Evolutionary conservation across 30 jellyfish, hydroid and myxozoan species (phyloP).

Genomic region (Phacellophora camtschatica): DNA sequence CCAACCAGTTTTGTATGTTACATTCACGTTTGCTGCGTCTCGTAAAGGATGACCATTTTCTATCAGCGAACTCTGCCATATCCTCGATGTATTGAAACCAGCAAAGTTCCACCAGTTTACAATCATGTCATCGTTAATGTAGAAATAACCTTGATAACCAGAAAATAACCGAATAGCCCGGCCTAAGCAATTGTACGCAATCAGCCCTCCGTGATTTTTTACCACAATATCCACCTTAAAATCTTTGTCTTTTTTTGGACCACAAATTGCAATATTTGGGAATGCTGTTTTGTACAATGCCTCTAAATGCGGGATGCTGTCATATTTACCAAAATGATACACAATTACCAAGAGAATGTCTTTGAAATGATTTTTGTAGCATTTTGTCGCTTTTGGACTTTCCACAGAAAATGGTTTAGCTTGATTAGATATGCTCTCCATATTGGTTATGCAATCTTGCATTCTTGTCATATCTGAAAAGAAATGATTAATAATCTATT

Average conservation of each 20-base stretch:
- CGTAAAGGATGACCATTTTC: conserved; percentile 63
- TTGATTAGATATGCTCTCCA: background rate
- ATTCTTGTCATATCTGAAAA: conserved; percentile 20
- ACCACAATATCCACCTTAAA: conserved; percentile 43
- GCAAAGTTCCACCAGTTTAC: conserved; percentile 89
- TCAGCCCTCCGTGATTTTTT: conserved; percentile 42
- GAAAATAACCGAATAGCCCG: conserved; percentile 68
- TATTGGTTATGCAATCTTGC: conserved; percentile 21
- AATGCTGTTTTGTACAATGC: conserved; percentile 64
- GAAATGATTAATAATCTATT: background rate
- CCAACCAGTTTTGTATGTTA: conserved; percentile 55
- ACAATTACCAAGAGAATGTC: conserved; percentile 70
- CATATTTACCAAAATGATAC: conserved; percentile 58
- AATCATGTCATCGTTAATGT: conserved; percentile 81
- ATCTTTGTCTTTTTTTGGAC: conserved; percentile 50
- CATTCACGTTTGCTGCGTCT: background rate
- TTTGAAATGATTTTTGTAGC: conserved; percentile 48
- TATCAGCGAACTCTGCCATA: conserved; percentile 83
- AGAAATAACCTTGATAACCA: conserved; percentile 69
- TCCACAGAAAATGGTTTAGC: background rate
- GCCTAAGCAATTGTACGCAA: conserved; percentile 75
- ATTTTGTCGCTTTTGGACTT: background rate
- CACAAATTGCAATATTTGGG: conserved; percentile 77
- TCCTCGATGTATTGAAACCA: conserved; percentile 41
- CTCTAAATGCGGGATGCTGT: conserved; percentile 62